phyloP scores from a whole-genome alignment of 2,113 vertebrate species.

The Sapayoa aenigma region DNA sequence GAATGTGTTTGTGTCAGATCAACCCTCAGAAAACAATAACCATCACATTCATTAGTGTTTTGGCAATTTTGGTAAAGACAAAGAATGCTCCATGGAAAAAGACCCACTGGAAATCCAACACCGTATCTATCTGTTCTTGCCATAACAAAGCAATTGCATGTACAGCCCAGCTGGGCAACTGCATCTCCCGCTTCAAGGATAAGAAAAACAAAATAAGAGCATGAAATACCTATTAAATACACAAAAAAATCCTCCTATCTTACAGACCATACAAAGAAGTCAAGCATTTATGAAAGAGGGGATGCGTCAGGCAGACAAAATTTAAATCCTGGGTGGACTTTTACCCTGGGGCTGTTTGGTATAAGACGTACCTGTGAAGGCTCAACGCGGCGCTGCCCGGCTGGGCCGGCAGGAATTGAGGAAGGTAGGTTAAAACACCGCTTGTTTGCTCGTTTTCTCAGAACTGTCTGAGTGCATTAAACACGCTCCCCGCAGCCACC shows the following conservation, averaged over 20 bases:
- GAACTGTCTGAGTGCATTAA: not conserved
- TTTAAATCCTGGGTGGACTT: not conserved
- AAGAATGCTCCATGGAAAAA: fast-evolving
- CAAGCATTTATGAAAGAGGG: not conserved
- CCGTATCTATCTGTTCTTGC: not conserved
- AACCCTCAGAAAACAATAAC: not conserved
- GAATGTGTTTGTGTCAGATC: fast-evolving
- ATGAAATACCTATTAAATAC: not conserved
- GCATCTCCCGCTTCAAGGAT: not conserved
- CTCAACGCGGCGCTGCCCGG: not conserved
- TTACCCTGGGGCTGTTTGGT: not conserved
- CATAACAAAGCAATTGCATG: not conserved
- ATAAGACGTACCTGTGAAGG: not conserved
- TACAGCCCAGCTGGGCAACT: not conserved
- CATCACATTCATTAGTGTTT: not conserved
- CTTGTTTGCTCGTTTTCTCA: fast-evolving
- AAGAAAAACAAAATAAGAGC: not conserved
- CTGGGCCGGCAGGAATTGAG: not conserved
- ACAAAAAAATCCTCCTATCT: not conserved
- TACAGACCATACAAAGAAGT: not conserved
- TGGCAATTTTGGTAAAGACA: not conserved
- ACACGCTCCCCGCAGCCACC: not conserved
- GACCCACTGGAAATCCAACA: not conserved
- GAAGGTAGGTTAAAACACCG: not conserved
- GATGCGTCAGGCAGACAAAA: not conserved